Evolutionary conservation across 2,888 invertebrate genomes (phyloP).

Genomic region (Arge pagana): DNA sequence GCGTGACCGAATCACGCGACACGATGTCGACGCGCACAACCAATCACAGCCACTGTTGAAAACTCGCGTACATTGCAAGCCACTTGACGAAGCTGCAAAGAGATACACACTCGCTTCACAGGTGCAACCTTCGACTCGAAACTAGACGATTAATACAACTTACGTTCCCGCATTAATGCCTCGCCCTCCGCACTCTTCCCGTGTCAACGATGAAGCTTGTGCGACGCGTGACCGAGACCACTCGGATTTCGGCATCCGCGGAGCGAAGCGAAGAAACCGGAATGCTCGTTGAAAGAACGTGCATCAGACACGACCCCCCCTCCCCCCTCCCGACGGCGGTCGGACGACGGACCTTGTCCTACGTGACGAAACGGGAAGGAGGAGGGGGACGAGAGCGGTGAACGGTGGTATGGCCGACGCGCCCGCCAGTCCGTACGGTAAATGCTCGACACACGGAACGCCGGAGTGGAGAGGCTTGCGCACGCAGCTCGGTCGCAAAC

Average conservation of each 20-base stretch:
- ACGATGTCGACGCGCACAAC: not conserved
- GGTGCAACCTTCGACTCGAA: no score
- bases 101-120: no score
- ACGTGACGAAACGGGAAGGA: constrained; percentile 9
- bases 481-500: constrained; percentile 7
- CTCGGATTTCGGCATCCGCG: constrained; percentile 9
- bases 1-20: no score
- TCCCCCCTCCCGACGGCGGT: not conserved
- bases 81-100: no score
- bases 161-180: constrained; percentile 14
- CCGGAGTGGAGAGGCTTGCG: constrained; percentile 2
- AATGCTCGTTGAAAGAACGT: no score
- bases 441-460: not conserved
- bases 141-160: not conserved
- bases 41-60: not conserved
- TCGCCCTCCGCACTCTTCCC: not conserved
- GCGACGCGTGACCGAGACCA: constrained; percentile 1
- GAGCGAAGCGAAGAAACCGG: constrained; percentile 12
- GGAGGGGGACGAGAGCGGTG: not conserved
- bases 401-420: no score
- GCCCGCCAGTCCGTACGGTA: no score
- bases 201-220: not conserved
- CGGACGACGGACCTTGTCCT: constrained; percentile 12
- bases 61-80: not conserved
- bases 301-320: no score